Conservation (phyloP, 1,140 invertebrate genomes). For the Aphelinus certus region DNA sequence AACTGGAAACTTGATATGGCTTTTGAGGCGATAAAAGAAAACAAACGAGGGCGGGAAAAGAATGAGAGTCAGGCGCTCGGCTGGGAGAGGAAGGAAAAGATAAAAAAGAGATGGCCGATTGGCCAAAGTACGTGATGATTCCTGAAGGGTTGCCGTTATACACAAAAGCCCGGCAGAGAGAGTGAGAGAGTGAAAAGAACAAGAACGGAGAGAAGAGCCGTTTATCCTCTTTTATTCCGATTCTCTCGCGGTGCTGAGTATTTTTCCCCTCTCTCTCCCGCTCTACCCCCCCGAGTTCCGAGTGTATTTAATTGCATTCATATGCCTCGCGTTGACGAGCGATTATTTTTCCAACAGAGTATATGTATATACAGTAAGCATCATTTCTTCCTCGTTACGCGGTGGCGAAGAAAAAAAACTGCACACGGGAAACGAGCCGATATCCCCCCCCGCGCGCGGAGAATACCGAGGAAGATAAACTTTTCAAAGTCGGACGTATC, state of each 20-base stretch:
- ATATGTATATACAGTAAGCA: too few species aligned
- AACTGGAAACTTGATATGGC: slow-evolving; percentile 20
- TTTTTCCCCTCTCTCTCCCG: background rate
- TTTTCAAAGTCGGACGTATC: too few species aligned
- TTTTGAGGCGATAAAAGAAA: slow-evolving; percentile 8
- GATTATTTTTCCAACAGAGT: too few species aligned
- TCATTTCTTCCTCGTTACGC: too few species aligned
- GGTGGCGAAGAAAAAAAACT: background rate
- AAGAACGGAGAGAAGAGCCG: background rate
- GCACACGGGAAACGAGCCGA: background rate
- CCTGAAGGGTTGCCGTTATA: slow-evolving; percentile 8
- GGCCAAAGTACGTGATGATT: slow-evolving; percentile 19
- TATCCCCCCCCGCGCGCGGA: too few species aligned
- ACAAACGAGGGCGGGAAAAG: slow-evolving; percentile 7
- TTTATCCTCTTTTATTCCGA: background rate
- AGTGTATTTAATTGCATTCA: too few species aligned
- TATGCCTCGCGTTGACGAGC: too few species aligned
- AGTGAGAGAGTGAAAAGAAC: background rate
- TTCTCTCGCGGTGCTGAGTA: background rate
- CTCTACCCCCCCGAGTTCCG: too few species aligned
- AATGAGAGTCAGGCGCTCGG: background rate
- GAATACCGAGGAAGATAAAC: too few species aligned
- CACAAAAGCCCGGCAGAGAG: background rate
- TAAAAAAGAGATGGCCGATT: background rate
- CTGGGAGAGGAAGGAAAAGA: background rate